A percentile compares a stretch with the other conserved stretches of the same genome.
Conservation (phyloP, 2,113 vertebrate species). For the Paradoxurus hermaphroditus region DNA sequence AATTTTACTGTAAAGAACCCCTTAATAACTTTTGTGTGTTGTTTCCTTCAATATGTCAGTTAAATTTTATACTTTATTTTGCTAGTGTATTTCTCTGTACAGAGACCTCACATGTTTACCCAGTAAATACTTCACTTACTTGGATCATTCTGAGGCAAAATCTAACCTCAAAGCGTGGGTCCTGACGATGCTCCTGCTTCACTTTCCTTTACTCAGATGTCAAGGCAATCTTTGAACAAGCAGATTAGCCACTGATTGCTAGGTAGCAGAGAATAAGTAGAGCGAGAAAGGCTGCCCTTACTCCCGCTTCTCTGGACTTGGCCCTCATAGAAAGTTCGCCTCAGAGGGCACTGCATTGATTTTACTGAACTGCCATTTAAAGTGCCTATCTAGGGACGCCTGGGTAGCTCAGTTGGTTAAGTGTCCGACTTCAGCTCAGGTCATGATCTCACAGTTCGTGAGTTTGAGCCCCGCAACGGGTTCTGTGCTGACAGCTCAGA, state of each 20-base stretch:
- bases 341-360: neutral
- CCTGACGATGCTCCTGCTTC: neutral
- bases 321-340: neutral
- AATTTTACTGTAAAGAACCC: neutral
- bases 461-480: no score
- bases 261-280: neutral
- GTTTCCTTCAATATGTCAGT: conserved; percentile 88
- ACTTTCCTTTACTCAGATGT: neutral
- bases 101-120: conserved; percentile 91
- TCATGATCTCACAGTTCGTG: no score
- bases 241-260: no score
- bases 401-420: no score
- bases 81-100: conserved; percentile 97
- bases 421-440: no score
- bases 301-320: neutral
- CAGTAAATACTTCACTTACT: conserved; percentile 89
- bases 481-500: no score
- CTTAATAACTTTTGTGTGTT: conserved; percentile 85
- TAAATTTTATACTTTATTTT: conserved; percentile 89
- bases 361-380: neutral
- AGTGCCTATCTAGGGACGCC: neutral
- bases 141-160: neutral
- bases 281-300: neutral
- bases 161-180: neutral
- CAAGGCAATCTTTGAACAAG: neutral